Evolutionary conservation across 2,797 vertebrate species (phyloP).

Genomic region (Naso thynnoides): DNA sequence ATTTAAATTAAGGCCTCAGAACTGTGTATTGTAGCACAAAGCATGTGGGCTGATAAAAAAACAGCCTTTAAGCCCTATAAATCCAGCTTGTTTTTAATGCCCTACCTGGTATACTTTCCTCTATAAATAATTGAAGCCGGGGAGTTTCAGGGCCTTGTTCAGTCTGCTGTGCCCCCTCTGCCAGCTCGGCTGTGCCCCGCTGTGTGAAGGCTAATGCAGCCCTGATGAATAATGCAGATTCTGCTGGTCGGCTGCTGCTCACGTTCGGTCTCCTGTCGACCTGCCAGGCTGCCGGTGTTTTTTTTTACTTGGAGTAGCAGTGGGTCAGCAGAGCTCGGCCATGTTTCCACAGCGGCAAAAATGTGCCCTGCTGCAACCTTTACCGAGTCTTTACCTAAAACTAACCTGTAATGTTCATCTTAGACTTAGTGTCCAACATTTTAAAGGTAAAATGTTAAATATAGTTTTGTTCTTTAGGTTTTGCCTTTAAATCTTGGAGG

Average conservation of each 20-base stretch:
- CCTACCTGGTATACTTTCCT: constrained; percentile 36
- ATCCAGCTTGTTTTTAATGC: constrained; percentile 42
- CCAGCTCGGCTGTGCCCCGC: constrained; percentile 47
- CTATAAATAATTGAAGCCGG: constrained; percentile 72
- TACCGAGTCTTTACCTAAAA: neutral
- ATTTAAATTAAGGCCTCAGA: neutral
- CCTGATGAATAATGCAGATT: constrained; percentile 83
- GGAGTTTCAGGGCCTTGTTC: constrained; percentile 44
- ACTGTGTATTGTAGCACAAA: neutral
- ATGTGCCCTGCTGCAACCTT: constrained; percentile 4
- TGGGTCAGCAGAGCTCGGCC: constrained; percentile 61
- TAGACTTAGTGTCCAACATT: neutral
- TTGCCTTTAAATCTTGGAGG: neutral
- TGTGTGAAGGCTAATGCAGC: constrained; percentile 68
- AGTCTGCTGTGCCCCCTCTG: constrained; percentile 56
- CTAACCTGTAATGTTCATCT: constrained; percentile 16
- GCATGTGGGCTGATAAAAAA: constrained; percentile 19
- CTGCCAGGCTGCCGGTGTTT: constrained; percentile 38
- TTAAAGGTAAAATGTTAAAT: neutral
- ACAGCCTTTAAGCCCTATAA: constrained; percentile 11
- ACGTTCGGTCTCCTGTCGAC: constrained; percentile 54
- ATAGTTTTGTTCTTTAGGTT: neutral
- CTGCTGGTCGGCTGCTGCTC: constrained; percentile 58
- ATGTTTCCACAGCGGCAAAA: constrained; percentile 30
- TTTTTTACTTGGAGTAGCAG: constrained; percentile 37